Conservation (phyloP, 2,888 invertebrate genomes). For the Lucinisca nassula region DNA sequence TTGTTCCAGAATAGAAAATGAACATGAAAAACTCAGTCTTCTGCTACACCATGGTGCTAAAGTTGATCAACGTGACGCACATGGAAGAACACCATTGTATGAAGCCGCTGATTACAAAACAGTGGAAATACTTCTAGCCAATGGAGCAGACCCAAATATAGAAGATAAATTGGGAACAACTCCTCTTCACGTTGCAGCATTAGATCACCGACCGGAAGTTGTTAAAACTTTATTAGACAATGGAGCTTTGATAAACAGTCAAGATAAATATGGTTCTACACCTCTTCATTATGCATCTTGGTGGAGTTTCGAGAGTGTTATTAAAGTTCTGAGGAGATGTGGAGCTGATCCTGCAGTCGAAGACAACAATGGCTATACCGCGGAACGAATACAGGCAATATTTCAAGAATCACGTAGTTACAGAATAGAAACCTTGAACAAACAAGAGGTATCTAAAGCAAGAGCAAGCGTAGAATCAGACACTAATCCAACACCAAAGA, state of each 20-base stretch:
- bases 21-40: not conserved
- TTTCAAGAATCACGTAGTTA: not conserved
- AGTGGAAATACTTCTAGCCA: not conserved
- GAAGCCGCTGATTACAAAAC: not conserved
- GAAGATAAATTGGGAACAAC: not conserved
- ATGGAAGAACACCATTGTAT: not conserved
- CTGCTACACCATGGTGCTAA: not conserved
- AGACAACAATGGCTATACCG: not conserved
- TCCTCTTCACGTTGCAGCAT: not conserved
- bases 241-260: not conserved
- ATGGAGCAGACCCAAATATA: not conserved
- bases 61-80: not conserved
- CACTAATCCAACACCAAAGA: too few species aligned
- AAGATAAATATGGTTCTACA: not conserved
- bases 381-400: not conserved
- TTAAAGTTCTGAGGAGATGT: not conserved
- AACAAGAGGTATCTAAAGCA: too few species aligned
- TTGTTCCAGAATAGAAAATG: not conserved
- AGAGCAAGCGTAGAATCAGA: too few species aligned
- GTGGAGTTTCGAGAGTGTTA: not conserved
- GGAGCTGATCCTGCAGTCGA: not conserved
- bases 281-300: not conserved
- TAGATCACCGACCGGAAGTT: not conserved
- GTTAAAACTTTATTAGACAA: not conserved
- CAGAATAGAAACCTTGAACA: not conserved